These are phyloP conservation scores for Zoanthus sociatus DNA, from an alignment of 92 coral and sea anemone genomes.

Conservation along the genomic window DNA sequence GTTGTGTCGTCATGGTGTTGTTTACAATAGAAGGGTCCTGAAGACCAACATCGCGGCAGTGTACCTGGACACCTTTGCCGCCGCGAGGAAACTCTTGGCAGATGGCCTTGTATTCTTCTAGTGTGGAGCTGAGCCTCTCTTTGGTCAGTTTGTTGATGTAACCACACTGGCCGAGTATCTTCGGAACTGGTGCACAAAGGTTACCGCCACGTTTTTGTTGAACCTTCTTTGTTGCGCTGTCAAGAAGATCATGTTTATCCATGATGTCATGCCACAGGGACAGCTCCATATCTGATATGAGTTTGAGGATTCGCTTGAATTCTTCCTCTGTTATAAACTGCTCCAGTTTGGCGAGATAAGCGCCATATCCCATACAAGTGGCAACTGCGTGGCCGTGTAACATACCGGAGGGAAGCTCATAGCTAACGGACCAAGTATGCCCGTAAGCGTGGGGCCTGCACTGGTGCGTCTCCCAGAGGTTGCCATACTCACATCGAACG, in stretches of 20 bases:
- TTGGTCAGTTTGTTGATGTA: constrained; percentile 64
- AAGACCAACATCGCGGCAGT: constrained; percentile 77
- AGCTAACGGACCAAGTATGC: constrained; percentile 75
- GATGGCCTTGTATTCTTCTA: constrained; percentile 61
- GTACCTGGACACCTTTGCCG: constrained; percentile 72
- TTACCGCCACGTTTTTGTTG: constrained; percentile 73
- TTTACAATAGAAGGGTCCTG: constrained; percentile 53
- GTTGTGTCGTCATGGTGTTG: too few relatives aligned
- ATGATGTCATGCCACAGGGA: constrained; percentile 80
- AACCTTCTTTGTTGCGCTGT: constrained; percentile 54
- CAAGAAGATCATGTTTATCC: constrained; percentile 51
- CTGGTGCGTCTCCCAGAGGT: constrained; percentile 77
- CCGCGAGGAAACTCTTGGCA: constrained; percentile 66
- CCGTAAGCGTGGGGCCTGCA: constrained; percentile 82
- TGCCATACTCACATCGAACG: constrained; percentile 69
- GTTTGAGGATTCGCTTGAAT: constrained; percentile 64
- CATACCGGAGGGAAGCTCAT: constrained; percentile 77
- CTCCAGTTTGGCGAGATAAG: constrained; percentile 65
- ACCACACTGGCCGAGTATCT: constrained; percentile 74
- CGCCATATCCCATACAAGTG: constrained; percentile 80
- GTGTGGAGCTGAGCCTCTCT: constrained; percentile 61
- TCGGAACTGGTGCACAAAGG: constrained; percentile 76
- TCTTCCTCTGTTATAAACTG: constrained; percentile 61
- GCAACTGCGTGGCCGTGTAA: constrained; percentile 83
- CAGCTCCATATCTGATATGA: constrained; percentile 62